Base-by-base conservation (phyloP, 2,888 invertebrate genomes). In the Leucozona laternaria region DNA sequence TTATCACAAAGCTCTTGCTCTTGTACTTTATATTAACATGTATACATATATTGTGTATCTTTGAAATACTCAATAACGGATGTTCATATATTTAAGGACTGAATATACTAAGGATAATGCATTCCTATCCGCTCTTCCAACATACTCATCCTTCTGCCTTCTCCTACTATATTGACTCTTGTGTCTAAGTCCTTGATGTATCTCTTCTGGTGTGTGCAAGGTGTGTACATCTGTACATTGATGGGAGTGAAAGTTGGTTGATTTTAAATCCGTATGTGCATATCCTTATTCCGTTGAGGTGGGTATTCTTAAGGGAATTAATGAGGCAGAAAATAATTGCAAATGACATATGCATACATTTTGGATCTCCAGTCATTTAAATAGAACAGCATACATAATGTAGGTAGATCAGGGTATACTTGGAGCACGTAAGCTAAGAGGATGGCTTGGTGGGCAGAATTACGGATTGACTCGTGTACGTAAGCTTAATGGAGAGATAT, bases 261-360 rank as follows among this genome's bases (percentile, higher is more conserved):
- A 17, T 40, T 28, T 22, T 40, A 17, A 40, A 40, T 57, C 17
- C 11, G 57, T 57, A 17, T 17, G 25, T 48, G 48, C 17, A 50
- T 50, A 28, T 53, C 25, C 53, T 28, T 53, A 28, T 25, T 53
- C 28, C 11, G 6, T 20, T 11, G 5, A 17, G 10, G 37, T 53
- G 28, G 76, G 64, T 55, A 79, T 79, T 71, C 84, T 84, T 71
- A 66, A 66, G 84, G 71, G 76, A 79, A 75, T 76, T 84, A 84
- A 84, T 84, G 84, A 84, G 76, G 79, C 66, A 71, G 84, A 84
- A 79, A 84, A 84, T 84, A 84, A 79, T 84, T 84, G 84, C 76
- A 76, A 84, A 84, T 84, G 76, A 79, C 84, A 79, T 79, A 79
- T 71, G 79, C 79, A 84, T 64, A 58, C 84, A 76, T 84, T 71